Evolutionary conservation across 1,140 invertebrate species (phyloP).

Genomic region (Diorhabda elongata): DNA sequence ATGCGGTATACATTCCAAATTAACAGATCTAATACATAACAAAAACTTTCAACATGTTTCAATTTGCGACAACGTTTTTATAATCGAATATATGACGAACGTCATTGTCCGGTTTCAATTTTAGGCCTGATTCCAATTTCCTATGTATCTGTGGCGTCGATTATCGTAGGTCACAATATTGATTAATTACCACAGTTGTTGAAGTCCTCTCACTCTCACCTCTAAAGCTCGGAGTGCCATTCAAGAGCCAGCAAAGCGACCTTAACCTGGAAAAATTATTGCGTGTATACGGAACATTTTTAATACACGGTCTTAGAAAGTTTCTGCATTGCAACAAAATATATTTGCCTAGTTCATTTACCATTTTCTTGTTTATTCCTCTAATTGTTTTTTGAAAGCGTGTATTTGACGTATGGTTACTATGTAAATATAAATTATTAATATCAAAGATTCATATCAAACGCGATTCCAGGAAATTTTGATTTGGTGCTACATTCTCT

Average conservation of each 20-base stretch:
- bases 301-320: neutral
- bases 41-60: too few species aligned
- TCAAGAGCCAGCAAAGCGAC: neutral
- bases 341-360: neutral
- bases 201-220: neutral
- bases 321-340: conserved; percentile 14
- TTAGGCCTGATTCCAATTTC: neutral
- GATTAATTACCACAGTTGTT: too few species aligned
- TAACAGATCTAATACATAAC: too few species aligned
- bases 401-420: too few species aligned
- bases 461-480: too few species aligned
- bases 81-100: too few species aligned
- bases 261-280: conserved; percentile 3
- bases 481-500: too few species aligned
- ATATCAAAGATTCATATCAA: too few species aligned
- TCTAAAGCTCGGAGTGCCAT: neutral
- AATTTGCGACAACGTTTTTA: too few species aligned
- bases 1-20: too few species aligned
- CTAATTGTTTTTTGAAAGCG: neutral
- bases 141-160: neutral
- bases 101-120: neutral
- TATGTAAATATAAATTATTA: too few species aligned
- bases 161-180: neutral
- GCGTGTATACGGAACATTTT: conserved; percentile 6
- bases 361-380: neutral